Evolutionary conservation across 2,888 invertebrate species (phyloP), one percentile per base, ranked within the genome.

Genomic region (Sarcophaga caerulescens): DNA sequence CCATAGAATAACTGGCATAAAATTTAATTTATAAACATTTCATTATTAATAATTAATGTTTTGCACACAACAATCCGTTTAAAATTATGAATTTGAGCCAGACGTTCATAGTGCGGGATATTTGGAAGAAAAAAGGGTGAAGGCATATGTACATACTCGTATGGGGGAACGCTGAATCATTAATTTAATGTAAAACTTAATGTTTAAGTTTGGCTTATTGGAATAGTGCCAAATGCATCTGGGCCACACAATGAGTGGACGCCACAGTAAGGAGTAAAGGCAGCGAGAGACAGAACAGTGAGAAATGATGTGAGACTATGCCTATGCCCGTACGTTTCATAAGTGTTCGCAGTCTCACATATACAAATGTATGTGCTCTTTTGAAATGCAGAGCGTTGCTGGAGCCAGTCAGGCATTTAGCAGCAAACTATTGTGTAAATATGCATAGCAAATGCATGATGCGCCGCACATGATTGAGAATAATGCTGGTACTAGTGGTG

Each of bases 361-460:
- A 11, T 14, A 47, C 11, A n/a, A n/a, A 3, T 47, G 47, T 47
- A 11, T 47, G 14, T 14, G 12, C 23, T 4, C 47, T n/a, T 60
- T 59, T 23, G 8, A 78, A 60, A 68, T 71, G 65, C 45, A 79
- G 66, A 68, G 68, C 62, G 57, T 73, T 86, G 81, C 62, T 74
- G 66, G 74, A 86, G 57, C 65, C 77, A 84, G 78, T 59, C 69
- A 69, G 78, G 81, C 77, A 68, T 78, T 84, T 65, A 89, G 88
- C 88, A 90, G 90, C 89, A 90, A 89, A 90, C 90, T 91, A 85
- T 87, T 87, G 89, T 88, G 90, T 90, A 92, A 92, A 91, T 92
- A 91, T 92, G 91, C 91, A 91, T 90, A 91, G 92, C 90, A 92
- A 91, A 91, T 91, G 90, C 89, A 89, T 76, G 59, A 74, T 81